Evolutionary conservation across 2,888 invertebrate species (phyloP), one percentile per base, ranked within the genome.

Genomic region (Phortica magna): DNA sequence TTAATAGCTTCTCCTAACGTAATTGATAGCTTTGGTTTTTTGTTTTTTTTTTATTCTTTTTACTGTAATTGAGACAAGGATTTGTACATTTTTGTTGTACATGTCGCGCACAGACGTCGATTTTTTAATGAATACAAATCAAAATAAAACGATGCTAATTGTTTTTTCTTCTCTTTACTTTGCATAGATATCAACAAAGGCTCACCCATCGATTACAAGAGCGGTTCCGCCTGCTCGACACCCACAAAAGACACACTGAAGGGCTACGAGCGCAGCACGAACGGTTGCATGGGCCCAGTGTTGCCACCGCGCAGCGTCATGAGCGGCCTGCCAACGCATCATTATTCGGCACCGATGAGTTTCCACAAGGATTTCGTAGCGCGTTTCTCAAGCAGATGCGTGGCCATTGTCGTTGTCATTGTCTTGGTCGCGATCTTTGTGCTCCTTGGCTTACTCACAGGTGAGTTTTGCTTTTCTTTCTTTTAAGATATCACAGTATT

Each of bases 331-430:
- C 94, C 94, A 87, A 94, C 95, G 82, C 94, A 95, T 88, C 95
- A 96, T 92, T 96, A 95, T 91, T 95, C 95, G 82, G 95, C 96
- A 84, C 94, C 96, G 88, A 96, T 96, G 93, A 97, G 96, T 92
- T 96, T 97, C 92, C 95, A 96, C 91, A 97, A 97, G 94, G 96
- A 96, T 86, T 93, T 97, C 88, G 95, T 96, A 77, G 95, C 96
- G 85, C 94, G 95, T 88, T 98, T 98, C 93, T 96, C 97, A 81
- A 98, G 98, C 97, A 96, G 96, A 92, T 97, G 98, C 93, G 95
- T 97, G 84, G 97, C 98, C 81, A 96, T 98, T 91, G 95, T 96
- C 84, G 96, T 97, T 91, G 95, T 97, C 90, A 94, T 96, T 92
- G 94, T 97, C 87, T 95, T 96, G 86, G 95, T 96, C 87, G 94